These are phyloP conservation scores for Patiria miniata DNA, from an alignment of 35 echinoderm and acorn worm species.

Conservation along the genomic window DNA sequence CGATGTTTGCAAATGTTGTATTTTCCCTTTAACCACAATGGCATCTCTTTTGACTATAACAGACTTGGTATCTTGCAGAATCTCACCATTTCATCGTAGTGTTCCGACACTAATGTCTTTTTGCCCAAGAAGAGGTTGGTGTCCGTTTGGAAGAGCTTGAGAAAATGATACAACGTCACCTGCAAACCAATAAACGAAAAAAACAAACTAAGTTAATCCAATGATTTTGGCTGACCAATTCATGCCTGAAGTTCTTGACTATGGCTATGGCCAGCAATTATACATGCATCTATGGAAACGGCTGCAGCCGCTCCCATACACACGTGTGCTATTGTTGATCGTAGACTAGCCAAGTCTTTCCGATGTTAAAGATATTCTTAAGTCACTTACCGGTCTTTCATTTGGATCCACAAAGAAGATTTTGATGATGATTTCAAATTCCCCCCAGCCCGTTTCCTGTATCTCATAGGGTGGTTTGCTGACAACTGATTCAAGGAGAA, in stretches of 20 bases:
- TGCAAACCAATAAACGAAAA: constrained; percentile 19
- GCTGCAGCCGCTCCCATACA: too few species aligned
- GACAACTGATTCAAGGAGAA: constrained; percentile 64
- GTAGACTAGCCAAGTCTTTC: too few species aligned
- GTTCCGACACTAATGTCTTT: constrained; percentile 95
- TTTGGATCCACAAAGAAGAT: constrained; percentile 99
- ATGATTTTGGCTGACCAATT: not conserved
- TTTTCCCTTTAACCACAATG: too few species aligned
- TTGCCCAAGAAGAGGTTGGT: constrained; percentile 87
- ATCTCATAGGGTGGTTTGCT: constrained; percentile 96
- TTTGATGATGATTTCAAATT: constrained; percentile 97
- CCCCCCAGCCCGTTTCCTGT: constrained; percentile 97
- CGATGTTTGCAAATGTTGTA: too few species aligned
- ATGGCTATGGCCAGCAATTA: too few species aligned
- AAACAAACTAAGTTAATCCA: not conserved
- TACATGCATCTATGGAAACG: too few species aligned
- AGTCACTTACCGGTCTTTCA: constrained; percentile 93
- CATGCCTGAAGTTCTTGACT: not conserved
- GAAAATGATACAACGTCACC: constrained; percentile 97
- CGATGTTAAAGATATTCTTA: not conserved
- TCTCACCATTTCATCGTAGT: constrained; percentile 99
- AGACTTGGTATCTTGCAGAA: not conserved
- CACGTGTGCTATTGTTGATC: too few species aligned
- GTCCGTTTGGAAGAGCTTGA: constrained; percentile 92
- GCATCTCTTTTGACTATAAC: too few species aligned